Conservation (phyloP, 2,888 invertebrate genomes). For the Calliphora vomitoria region DNA sequence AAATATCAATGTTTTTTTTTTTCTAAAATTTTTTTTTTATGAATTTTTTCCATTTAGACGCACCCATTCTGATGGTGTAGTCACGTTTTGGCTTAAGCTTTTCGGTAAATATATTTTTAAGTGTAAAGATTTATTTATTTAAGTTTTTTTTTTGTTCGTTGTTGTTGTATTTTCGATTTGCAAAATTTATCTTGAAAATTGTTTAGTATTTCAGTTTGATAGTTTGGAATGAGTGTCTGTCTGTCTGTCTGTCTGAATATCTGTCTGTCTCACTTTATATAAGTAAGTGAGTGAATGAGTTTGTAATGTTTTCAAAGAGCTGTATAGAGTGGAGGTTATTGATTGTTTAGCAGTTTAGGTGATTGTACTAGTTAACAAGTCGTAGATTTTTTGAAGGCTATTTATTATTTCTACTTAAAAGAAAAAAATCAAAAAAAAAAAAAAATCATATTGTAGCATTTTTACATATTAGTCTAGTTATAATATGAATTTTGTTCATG, state of each 20-base stretch:
- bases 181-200: constrained; percentile 62
- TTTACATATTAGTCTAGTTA: constrained; percentile 65
- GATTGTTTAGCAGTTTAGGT: constrained; percentile 69
- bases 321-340: constrained; percentile 72
- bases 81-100: constrained; percentile 64
- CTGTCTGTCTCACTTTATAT: neutral
- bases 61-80: constrained; percentile 71
- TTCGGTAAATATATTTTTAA: constrained; percentile 9
- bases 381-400: constrained; percentile 73
- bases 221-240: neutral
- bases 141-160: constrained; percentile 5
- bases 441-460: constrained; percentile 36
- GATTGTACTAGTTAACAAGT: constrained; percentile 75
- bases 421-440: neutral
- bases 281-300: neutral
- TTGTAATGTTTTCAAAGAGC: neutral
- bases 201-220: constrained; percentile 13
- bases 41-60: constrained; percentile 63
- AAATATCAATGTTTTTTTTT: constrained; percentile 61
- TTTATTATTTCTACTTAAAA: constrained; percentile 18
- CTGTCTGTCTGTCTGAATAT: neutral
- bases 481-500: constrained; percentile 39
- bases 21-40: constrained; percentile 14
- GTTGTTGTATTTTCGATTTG: neutral
- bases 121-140: constrained; percentile 45